A percentile compares a stretch with the other conserved stretches of the same genome.
Conservation (phyloP, 2,888 invertebrate genomes). For the Holacanthella duospinosa region DNA sequence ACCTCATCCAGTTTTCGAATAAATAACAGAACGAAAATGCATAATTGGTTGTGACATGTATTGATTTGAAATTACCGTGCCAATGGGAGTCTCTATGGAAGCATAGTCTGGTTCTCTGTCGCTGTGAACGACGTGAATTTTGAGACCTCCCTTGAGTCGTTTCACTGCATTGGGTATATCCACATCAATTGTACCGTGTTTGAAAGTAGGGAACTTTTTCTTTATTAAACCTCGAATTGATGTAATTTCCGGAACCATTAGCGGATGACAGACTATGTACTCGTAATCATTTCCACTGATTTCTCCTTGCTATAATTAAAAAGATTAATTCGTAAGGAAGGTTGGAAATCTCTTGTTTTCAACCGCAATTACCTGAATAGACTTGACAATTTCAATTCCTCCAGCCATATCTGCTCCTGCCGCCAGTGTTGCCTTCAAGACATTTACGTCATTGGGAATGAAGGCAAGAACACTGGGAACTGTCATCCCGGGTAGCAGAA, state of each 20-base stretch:
- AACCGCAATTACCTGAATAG: slow-evolving; percentile 52
- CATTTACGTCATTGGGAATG: slow-evolving; percentile 51
- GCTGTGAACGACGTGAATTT: slow-evolving; percentile 53
- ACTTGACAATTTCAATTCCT: slow-evolving; percentile 61
- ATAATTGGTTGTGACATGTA: too few relatives aligned
- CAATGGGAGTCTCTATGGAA: slow-evolving; percentile 54
- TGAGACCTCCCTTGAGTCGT: slow-evolving; percentile 59
- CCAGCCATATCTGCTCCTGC: slow-evolving; percentile 66
- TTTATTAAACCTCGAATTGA: slow-evolving; percentile 66
- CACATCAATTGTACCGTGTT: slow-evolving; percentile 51
- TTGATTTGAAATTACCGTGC: slow-evolving; percentile 52
- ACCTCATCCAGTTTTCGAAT: too few relatives aligned
- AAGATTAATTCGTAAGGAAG: slow-evolving; percentile 8
- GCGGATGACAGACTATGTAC: slow-evolving; percentile 64
- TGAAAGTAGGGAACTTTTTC: slow-evolving; percentile 54
- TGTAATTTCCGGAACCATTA: slow-evolving; percentile 65
- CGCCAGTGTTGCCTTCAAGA: slow-evolving; percentile 50
- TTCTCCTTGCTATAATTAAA: slow-evolving; percentile 39
- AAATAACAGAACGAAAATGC: too few relatives aligned
- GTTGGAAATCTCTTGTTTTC: slow-evolving; percentile 14
- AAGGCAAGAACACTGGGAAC: slow-evolving; percentile 62
- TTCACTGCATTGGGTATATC: slow-evolving; percentile 54
- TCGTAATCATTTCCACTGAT: slow-evolving; percentile 52
- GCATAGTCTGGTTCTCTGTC: slow-evolving; percentile 62
- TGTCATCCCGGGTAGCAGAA: slow-evolving; percentile 52